Evolutionary conservation across 2,888 invertebrate genomes (phyloP).

Genomic region (Acanthopleura granulata): DNA sequence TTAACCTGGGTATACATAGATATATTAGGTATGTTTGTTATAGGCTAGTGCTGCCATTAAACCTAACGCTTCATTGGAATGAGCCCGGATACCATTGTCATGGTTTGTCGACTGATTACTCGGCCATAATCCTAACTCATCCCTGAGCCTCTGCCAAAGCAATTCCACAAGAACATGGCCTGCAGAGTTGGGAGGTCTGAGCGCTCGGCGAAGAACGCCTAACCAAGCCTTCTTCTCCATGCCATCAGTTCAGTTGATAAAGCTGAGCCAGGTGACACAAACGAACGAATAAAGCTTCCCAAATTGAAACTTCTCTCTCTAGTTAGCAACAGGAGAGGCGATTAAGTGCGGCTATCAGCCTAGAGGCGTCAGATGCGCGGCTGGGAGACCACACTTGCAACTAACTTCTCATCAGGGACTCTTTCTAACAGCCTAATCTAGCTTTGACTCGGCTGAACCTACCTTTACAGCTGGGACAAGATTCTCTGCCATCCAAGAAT

Average conservation of each 20-base stretch:
- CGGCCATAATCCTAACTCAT: constrained; percentile 7
- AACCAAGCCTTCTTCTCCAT: neutral
- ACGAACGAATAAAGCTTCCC: neutral
- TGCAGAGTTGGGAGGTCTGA: neutral
- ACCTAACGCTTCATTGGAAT: constrained; percentile 3
- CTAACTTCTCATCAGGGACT: too few species aligned
- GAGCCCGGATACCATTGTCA: neutral
- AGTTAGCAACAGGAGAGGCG: neutral
- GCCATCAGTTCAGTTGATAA: neutral
- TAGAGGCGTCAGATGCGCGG: too few species aligned
- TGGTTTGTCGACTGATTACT: constrained; percentile 12
- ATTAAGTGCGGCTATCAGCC: neutral
- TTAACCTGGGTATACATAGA: neutral
- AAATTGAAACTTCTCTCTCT: constrained; percentile 5
- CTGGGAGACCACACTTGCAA: too few species aligned
- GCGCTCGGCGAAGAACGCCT: neutral
- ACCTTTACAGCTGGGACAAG: too few species aligned
- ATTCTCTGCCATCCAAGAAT: too few species aligned
- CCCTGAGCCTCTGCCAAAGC: neutral
- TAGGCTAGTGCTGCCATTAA: constrained; percentile 6
- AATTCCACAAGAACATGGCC: neutral
- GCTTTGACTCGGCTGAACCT: too few species aligned
- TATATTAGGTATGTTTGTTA: constrained; percentile 12
- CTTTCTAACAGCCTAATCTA: too few species aligned
- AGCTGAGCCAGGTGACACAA: constrained; percentile 1